Percentiles rank a stretch among this genome's conserved stretches.
phyloP scores from a whole-genome alignment of 53 echinoderm and acorn worm species.

The Temnopleurus reevesii region DNA sequence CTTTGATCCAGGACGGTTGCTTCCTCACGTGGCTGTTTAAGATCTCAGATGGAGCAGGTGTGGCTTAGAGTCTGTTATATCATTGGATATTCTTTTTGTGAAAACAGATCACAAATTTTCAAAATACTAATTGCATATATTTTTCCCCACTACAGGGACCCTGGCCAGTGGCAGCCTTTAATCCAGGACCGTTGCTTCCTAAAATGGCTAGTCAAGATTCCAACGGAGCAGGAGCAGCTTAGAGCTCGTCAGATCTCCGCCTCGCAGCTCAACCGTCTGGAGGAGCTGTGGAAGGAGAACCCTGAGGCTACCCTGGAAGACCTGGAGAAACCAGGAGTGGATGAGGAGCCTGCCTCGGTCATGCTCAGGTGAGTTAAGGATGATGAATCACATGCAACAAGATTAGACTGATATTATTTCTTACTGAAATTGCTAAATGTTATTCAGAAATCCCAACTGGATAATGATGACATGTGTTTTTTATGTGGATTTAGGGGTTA shows the following conservation, averaged over 20 bases:
- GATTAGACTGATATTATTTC: too few relatives aligned
- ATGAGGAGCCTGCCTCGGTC: constrained; percentile 94
- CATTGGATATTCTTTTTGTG: too few relatives aligned
- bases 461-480: too few relatives aligned
- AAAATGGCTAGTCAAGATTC: constrained; percentile 97
- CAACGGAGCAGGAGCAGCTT: constrained; percentile 96
- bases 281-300: constrained; percentile 99
- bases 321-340: constrained; percentile 96
- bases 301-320: constrained; percentile 92
- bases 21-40: constrained; percentile 96
- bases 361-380: constrained; percentile 91
- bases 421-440: too few relatives aligned
- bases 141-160: constrained; percentile 75
- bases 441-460: too few relatives aligned
- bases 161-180: constrained; percentile 96
- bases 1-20: constrained; percentile 93
- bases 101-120: too few relatives aligned
- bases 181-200: constrained; percentile 97
- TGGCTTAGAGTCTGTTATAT: constrained; percentile 94
- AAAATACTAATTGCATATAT: too few relatives aligned
- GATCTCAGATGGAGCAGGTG: constrained; percentile 92
- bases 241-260: constrained; percentile 95
- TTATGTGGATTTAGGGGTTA: too few relatives aligned
- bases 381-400: too few relatives aligned
- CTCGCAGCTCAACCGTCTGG: constrained; percentile 94